phyloP scores from a whole-genome alignment of 2,888 invertebrate genomes.

The Hipparchia sbordonii region DNA sequence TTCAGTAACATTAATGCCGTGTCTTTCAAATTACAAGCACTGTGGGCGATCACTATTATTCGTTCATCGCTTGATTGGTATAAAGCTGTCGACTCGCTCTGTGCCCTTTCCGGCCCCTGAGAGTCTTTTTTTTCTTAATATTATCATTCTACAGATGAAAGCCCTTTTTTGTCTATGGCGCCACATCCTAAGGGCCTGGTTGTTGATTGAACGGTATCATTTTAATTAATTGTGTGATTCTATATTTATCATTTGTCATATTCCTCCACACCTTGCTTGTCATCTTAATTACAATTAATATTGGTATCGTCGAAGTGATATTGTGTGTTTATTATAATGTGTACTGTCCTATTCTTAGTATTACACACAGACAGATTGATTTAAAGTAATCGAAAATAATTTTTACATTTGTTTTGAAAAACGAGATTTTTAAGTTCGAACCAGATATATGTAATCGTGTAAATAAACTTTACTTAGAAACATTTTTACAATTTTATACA shows the following conservation, averaged over 20 bases:
- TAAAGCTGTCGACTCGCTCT: slow-evolving; percentile 46
- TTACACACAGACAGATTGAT: not conserved
- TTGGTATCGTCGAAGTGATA: not conserved
- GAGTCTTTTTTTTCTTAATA: slow-evolving; percentile 58
- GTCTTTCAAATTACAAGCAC: slow-evolving; percentile 23
- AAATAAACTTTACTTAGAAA: too few relatives aligned
- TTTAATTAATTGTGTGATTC: slow-evolving; percentile 47
- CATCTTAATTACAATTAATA: slow-evolving; percentile 6
- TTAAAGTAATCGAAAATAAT: not conserved
- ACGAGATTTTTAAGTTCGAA: not conserved
- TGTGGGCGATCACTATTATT: slow-evolving; percentile 40
- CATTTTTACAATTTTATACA: too few relatives aligned
- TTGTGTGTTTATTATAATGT: not conserved
- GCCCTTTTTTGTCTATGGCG: slow-evolving; percentile 64
- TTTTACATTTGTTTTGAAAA: not conserved
- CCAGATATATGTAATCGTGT: too few relatives aligned
- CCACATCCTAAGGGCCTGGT: slow-evolving; percentile 48
- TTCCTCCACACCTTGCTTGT: slow-evolving; percentile 33
- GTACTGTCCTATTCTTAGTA: not conserved
- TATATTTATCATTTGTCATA: slow-evolving; percentile 34
- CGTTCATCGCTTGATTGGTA: slow-evolving; percentile 49
- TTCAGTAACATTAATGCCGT: not conserved
- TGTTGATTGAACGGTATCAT: slow-evolving; percentile 63
- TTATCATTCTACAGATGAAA: slow-evolving; percentile 67
- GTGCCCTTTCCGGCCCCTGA: slow-evolving; percentile 62